phyloP scores from a whole-genome alignment of 2,888 invertebrate genomes.

The Sesamia inferens region DNA sequence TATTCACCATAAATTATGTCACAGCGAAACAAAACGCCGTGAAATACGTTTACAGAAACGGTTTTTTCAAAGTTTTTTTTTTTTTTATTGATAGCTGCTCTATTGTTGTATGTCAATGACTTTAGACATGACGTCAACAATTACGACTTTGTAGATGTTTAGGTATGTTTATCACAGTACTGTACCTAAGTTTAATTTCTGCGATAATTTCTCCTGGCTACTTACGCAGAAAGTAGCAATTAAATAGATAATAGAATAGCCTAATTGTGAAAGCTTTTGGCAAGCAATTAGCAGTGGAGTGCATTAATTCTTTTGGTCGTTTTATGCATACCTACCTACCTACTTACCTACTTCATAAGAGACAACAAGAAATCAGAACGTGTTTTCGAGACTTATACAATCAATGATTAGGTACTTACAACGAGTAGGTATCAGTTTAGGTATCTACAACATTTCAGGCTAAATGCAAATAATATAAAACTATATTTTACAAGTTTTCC shows the following conservation, averaged over 20 bases:
- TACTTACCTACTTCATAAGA: background rate
- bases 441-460: background rate
- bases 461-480: slow-evolving; percentile 1
- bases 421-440: background rate
- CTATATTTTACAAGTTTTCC: background rate
- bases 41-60: slow-evolving; percentile 20
- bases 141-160: background rate
- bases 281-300: background rate
- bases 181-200: too few species aligned
- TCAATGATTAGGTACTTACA: background rate
- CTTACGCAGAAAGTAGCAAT: background rate
- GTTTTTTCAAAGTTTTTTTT: slow-evolving; percentile 9
- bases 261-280: background rate
- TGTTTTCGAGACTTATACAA: background rate
- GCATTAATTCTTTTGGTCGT: background rate
- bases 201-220: too few species aligned
- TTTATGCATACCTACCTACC: background rate
- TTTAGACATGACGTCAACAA: background rate
- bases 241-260: background rate
- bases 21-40: slow-evolving; percentile 71
- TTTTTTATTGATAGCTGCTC: background rate
- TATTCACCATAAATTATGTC: slow-evolving; percentile 81
- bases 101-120: slow-evolving; percentile 9
- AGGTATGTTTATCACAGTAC: background rate
- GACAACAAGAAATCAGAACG: too few species aligned